A percentile compares a stretch with the other conserved stretches of the same genome.
Conservation (phyloP, 1,140 invertebrate genomes). For the Drosophila pectinifera region DNA sequence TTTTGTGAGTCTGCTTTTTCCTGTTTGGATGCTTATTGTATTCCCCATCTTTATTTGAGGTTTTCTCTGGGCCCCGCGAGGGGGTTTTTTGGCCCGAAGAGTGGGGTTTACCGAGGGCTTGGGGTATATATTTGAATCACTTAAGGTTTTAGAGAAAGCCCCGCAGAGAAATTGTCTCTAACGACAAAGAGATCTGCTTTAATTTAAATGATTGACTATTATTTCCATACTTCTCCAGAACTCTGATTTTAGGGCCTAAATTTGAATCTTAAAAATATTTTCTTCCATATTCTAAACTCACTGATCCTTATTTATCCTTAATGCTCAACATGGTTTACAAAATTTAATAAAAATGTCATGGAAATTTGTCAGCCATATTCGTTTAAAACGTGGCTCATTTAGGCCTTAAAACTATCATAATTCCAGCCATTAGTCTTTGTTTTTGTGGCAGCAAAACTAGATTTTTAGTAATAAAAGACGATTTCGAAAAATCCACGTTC, state of each 20-base stretch:
- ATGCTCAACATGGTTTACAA: not conserved
- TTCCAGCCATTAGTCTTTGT: too few species aligned
- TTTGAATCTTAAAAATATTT: not conserved
- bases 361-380: too few species aligned
- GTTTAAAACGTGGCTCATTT: too few species aligned
- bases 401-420: too few species aligned
- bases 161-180: not conserved
- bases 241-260: too few species aligned
- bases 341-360: not conserved
- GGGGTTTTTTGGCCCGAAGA: slow-evolving; percentile 10
- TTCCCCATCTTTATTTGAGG: too few species aligned
- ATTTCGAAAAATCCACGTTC: not conserved
- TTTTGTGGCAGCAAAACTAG: too few species aligned
- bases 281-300: not conserved
- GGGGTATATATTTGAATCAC: slow-evolving; percentile 30
- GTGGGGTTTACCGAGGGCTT: slow-evolving; percentile 6
- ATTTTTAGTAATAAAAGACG: too few species aligned
- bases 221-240: too few species aligned
- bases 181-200: too few species aligned
- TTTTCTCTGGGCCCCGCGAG: slow-evolving; percentile 6
- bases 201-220: too few species aligned
- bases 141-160: slow-evolving; percentile 24
- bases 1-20: slow-evolving; percentile 10
- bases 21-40: not conserved
- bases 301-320: too few species aligned